Conservation (phyloP, 64 coral and sea anemone species). For the Dendrophyllia cribrosa region DNA sequence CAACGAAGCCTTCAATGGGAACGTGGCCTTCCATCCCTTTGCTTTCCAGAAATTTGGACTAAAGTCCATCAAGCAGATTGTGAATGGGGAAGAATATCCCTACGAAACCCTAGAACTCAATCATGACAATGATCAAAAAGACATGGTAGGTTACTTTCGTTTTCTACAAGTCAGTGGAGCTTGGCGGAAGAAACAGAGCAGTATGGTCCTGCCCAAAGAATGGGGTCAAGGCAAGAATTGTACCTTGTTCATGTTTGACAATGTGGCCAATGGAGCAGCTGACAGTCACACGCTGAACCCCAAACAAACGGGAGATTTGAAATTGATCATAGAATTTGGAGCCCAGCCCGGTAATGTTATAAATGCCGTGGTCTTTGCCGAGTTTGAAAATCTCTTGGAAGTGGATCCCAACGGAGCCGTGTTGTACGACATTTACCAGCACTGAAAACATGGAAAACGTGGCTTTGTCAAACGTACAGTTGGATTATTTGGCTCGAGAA, state of each 20-base stretch:
- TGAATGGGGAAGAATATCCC: conserved; percentile 37
- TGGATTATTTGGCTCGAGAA: too few relatives aligned
- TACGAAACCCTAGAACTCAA: conserved; percentile 35
- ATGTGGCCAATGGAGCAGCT: conserved; percentile 22
- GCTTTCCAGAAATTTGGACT: conserved; percentile 34
- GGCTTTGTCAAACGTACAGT: too few relatives aligned
- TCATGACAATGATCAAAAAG: background rate
- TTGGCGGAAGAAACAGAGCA: background rate
- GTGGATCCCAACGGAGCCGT: background rate
- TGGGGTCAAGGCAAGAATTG: conserved; percentile 47
- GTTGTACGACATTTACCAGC: background rate
- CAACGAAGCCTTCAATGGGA: background rate
- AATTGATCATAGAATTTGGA: background rate
- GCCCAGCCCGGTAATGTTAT: background rate
- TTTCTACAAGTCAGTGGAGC: conserved; percentile 43
- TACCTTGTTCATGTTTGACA: conserved; percentile 69
- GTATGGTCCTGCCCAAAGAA: conserved; percentile 4
- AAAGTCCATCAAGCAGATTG: conserved; percentile 34
- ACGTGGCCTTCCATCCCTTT: background rate
- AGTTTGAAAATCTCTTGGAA: conserved; percentile 52
- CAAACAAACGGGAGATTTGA: background rate
- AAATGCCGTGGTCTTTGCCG: conserved; percentile 25
- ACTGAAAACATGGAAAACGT: too few relatives aligned
- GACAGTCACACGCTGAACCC: conserved; percentile 27
- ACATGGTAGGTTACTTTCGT: conserved; percentile 39